phyloP scores from a whole-genome alignment of 92 coral and sea anemone species.

The Epizoanthus rinbou region DNA sequence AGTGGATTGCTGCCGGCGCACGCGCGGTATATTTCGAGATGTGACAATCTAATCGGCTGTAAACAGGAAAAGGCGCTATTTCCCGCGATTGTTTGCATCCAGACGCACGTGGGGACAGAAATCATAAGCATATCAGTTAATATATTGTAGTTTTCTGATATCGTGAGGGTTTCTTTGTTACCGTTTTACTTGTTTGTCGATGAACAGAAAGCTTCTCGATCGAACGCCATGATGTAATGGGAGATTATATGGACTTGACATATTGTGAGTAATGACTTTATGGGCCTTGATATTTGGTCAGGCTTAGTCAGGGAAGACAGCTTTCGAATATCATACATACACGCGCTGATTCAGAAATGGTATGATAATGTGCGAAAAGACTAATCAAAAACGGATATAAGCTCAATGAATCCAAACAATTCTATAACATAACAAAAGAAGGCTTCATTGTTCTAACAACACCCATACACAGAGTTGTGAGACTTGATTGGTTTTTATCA shows the following conservation, averaged over 20 bases:
- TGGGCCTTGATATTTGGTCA: neutral
- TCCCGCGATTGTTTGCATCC: conserved; percentile 13
- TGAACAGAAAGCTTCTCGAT: too few relatives aligned
- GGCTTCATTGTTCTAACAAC: conserved; percentile 1
- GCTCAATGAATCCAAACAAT: neutral
- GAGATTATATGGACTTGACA: too few relatives aligned
- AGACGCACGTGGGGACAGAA: neutral
- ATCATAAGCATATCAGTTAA: neutral
- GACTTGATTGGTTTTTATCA: conserved; percentile 14
- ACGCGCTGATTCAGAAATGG: neutral
- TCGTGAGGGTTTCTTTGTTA: too few relatives aligned
- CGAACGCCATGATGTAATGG: too few relatives aligned
- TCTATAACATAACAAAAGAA: neutral
- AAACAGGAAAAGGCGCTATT: conserved; percentile 31
- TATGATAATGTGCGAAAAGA: conserved; percentile 4
- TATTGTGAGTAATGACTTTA: neutral
- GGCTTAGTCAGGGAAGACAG: neutral
- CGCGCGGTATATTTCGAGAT: too few relatives aligned
- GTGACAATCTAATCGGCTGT: neutral
- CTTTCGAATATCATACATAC: neutral
- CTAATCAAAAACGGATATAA: neutral
- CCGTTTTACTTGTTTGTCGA: too few relatives aligned
- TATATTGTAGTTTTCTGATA: neutral
- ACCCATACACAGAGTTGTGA: neutral
- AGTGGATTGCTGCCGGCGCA: too few relatives aligned